Evolutionary conservation across 2,888 invertebrate species (phyloP), one percentile per base, ranked within the genome.

Genomic region (Dryobotodes eremita): DNA sequence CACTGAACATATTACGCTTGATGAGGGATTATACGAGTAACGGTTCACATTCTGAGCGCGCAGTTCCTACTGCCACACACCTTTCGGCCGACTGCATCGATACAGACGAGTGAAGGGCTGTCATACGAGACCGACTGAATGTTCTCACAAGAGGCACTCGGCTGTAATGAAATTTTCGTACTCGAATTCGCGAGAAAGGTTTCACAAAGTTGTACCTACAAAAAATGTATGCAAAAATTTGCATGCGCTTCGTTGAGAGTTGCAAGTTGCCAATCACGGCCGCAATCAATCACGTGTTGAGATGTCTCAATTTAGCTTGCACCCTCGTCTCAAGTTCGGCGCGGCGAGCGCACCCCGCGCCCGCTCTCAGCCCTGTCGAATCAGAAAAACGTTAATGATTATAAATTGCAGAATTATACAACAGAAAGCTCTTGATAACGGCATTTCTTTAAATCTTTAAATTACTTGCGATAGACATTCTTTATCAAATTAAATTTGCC

Each of bases 21-120:
- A 95, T 95, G 96, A 95, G 94, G 95, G 95, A 95, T 96, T 95
- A 95, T 96, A n/a, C n/a, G n/a, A n/a, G n/a, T n/a, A 96, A 95
- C 96, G 96, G 95, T 93, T 76, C 89, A 86, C 92, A 92, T 94
- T 94, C 94, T 90, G 92, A 91, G 31, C 71, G 42, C 72, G 85
- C 93, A 87, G 92, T 91, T 91, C 91, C 91, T 93, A 89, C 92
- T 84, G 86, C 88, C 90, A 88, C 89, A 90, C 92, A 91, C 92
- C 91, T 94, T 93, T 93, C 92, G 90, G 88, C 91, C 88, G 89
- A 86, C 88, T 80, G 89, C 86, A 83, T 87, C 86, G 89, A 87
- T 86, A 88, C 91, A 88, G 91, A 90, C 92, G 90, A 94, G 95
- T 96, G 96, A 96, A 95, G 96, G 96, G 95, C 95, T 95, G 96